Conservation (phyloP, 2,113 vertebrate species). For the Cichladusa arquata region DNA sequence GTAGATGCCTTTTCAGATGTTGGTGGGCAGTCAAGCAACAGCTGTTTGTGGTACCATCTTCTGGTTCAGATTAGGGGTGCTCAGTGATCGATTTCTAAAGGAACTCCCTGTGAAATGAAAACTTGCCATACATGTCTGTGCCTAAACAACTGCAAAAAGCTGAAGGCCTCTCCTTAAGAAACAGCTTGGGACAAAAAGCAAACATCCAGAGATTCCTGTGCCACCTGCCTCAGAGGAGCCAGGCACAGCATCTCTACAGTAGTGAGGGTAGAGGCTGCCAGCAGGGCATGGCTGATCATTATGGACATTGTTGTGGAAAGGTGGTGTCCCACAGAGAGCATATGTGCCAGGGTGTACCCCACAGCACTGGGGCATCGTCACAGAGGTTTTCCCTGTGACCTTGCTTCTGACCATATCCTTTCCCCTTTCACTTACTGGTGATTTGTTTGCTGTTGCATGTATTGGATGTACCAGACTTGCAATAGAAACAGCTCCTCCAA, state of each 20-base stretch:
- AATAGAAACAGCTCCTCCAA: background rate
- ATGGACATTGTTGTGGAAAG: rapidly evolving
- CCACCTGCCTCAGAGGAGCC: background rate
- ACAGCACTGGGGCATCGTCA: rapidly evolving
- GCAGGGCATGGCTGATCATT: background rate
- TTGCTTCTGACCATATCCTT: background rate
- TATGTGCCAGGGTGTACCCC: rapidly evolving
- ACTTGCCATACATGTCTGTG: background rate
- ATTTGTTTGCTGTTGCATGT: background rate
- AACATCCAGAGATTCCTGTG: background rate
- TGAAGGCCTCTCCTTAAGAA: background rate
- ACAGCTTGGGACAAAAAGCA: background rate
- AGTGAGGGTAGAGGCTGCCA: background rate
- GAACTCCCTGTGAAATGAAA: background rate
- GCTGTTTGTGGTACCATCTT: background rate
- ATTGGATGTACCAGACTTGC: background rate
- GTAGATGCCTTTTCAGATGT: background rate
- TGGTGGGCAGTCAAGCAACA: background rate
- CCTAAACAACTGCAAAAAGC: background rate
- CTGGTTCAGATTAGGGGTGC: background rate
- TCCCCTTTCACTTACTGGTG: background rate
- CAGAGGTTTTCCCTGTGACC: background rate
- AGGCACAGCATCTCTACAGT: background rate
- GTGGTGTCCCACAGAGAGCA: background rate
- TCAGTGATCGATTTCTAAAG: background rate